Evolutionary conservation across 2,797 vertebrate species (phyloP), one percentile per base, ranked within the genome.

Genomic region (Cyprinella venusta): DNA sequence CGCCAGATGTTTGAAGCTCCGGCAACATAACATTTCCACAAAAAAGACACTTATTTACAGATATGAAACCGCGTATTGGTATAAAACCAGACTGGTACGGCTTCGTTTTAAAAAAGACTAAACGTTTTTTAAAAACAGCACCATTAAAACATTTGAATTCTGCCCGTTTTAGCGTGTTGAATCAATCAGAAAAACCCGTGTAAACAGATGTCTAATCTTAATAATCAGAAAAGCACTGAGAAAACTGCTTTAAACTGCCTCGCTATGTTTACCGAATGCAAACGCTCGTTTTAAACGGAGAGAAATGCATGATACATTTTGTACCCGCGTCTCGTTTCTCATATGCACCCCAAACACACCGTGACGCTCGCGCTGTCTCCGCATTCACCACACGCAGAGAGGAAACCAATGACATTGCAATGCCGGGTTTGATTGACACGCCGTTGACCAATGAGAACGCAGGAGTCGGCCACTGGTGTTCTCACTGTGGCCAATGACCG

Each of bases 1-100:
- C 50, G 33, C 48, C 78, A 81, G 80, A 75, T 81, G 80, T 81
- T 40, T 74, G 69, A 64, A 64, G 69, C 38, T 13, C 69, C 38
- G 19, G 36, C 80, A 65, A 21, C 40, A 21, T n/a, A 36, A 40
- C 59, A 75, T 74, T 52, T 52, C 59, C 30, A n/a, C 1, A 30
- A 5, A 81, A 48, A 40, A 81, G 13, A 24, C 1, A 8, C 69
- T 33, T 16, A n/a, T 15, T 15, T 48, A 48, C 64, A 21, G 19
- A 21, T 21, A 8, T 42, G 4, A 40, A 36, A n/a, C 12, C 12
- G 26, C 68, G 8, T 6, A 10, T 38, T 16, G 16, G 1, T 36
- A 21, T 18, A 38, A 38, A 68, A 74, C 19, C 6, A 24, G 18
- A 19, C 26, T 19, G 45, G 12, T 16, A 71, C 26, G 16, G 24